These are phyloP conservation scores for Hydractinia symbiolongicarpus DNA, from an alignment of 30 jellyfish, hydroid and myxozoan genomes.

Conservation along the genomic window DNA sequence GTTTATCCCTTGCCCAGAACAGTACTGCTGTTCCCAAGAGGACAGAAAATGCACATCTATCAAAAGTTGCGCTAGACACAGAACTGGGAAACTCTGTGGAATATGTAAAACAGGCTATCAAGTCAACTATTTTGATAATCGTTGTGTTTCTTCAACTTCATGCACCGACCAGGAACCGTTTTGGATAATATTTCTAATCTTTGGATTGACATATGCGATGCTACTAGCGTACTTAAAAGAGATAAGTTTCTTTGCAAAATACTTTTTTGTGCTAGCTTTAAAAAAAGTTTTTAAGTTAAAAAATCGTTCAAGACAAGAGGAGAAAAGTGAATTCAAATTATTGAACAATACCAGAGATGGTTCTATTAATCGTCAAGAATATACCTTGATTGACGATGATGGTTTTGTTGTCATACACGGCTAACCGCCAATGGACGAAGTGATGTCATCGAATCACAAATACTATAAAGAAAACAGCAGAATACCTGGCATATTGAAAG, in stretches of 20 bases:
- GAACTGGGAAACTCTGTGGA: slow-evolving; percentile 28
- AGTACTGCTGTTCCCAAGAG: slow-evolving; percentile 25
- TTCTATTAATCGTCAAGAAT: not conserved
- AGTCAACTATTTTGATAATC: slow-evolving; percentile 21
- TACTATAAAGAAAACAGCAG: slow-evolving; percentile 6
- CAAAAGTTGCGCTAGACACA: slow-evolving; percentile 24
- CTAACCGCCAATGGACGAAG: not conserved
- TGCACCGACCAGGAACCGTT: slow-evolving; percentile 4
- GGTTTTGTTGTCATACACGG: not conserved
- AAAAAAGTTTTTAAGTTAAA: not conserved
- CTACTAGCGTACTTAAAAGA: not conserved
- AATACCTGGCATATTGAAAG: not conserved
- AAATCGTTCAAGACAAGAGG: not conserved
- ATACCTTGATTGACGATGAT: not conserved
- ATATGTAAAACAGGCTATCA: slow-evolving; percentile 27
- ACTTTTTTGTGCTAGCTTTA: not conserved
- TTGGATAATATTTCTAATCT: slow-evolving; percentile 23
- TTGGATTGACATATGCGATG: not conserved
- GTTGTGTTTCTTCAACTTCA: slow-evolving; percentile 3
- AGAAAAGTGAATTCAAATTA: not conserved
- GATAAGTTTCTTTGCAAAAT: not conserved
- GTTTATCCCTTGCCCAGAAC: slow-evolving; percentile 13
- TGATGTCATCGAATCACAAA: not conserved
- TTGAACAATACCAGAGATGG: not conserved
- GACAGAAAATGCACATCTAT: slow-evolving; percentile 23